Base-by-base conservation (phyloP, 2,113 vertebrate species). In the Ceuthmochares aereus region DNA sequence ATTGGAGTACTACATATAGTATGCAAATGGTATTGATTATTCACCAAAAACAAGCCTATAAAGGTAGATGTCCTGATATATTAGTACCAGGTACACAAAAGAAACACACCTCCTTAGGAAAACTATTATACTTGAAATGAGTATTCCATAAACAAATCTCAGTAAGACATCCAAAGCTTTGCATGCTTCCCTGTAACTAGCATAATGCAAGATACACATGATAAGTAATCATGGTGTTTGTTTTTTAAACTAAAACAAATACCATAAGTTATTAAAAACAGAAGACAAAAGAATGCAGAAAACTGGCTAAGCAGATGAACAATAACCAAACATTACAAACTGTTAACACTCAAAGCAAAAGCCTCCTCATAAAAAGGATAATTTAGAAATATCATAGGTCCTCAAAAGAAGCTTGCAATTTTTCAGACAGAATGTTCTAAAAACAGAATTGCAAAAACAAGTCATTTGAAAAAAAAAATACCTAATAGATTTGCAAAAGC, bases 201-300 rank as follows among this genome's bases (percentile, higher is more conserved):
- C 12, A 55, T 26, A 80, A 93, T 4, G 4, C 16, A 73, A 69
- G 42, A 86, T 2, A 68, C 5, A 69, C 20, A 69, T 29, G 15
- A 2, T 32, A 83, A 64, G 29, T 59, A 59, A 60, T 32, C 2
- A 0, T 21, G 1, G 2, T 12, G 6, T 22, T 14, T 34, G 54
- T 54, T 75, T 25, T 20, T 10, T 23, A 34, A 88, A 83, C 5
- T 74, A 59, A 80, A 75, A 14, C 22, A 80, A 54, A 22, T 74
- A 62, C 34, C 1, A 0, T 34, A 55, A 73, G 5, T 22, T 79
- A 45, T 19, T 55, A 64, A 60, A 56, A 63, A 10, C 0, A 26
- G 12, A 62, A 58, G 42, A 62, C 8, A 68, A 16, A 66, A 4
- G 2, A 83, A 77, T 51, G 86, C 58, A 60, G 25, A 47, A 67